Base-by-base conservation (phyloP, 1,140 invertebrate species). In the Leptonema lineaticorne region DNA sequence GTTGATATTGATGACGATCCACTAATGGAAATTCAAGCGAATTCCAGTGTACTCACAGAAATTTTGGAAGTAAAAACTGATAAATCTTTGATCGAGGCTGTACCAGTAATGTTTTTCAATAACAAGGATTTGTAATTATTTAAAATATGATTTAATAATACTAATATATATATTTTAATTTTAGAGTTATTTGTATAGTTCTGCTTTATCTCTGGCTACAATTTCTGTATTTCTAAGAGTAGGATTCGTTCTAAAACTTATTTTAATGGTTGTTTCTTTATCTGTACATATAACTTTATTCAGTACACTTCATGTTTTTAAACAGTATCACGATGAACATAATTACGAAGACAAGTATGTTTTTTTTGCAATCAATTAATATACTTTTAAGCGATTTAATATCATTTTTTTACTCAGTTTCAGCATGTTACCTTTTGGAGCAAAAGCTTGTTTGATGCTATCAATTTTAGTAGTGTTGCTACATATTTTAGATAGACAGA, bases 171-270 rank as follows among this genome's bases (percentile, higher is more conserved):
- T 14, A 72, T 76, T 75, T 73, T 73, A 41, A 33, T 82, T 83
- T 33, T 82, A 92, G 90, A 89, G 90, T 6, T 94, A 92, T 75
- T 75, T 93, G 0, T 89, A 92, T 76, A 91, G 91, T 69, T 89
- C 91, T 46, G 89, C 91, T 26, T 81, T 95, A 27, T 88, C 89
- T 0, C 75, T 96, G 46, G 85, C 91, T 0, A 86, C 88, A 0
- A 91, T 93, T 70, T 94, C 92, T 50, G 88, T 93, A 9, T 95
- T 96, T 79, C 83, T 96, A 4, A 84, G 91, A 56, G 86, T 93
- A 6, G 91, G 90, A 26, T 95, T 93, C 74, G 80, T 95, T 2
- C 78, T 96, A 4, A 97, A 96, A 79, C 76, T 95, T 1, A 73
- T 85, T 14, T 78, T 92, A 48, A 94, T 94, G 92, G 69, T 88